Evolutionary conservation across 2,113 vertebrate species (phyloP), one percentile per base, ranked within the genome.

Genomic region (Protomyctophum bolini): DNA sequence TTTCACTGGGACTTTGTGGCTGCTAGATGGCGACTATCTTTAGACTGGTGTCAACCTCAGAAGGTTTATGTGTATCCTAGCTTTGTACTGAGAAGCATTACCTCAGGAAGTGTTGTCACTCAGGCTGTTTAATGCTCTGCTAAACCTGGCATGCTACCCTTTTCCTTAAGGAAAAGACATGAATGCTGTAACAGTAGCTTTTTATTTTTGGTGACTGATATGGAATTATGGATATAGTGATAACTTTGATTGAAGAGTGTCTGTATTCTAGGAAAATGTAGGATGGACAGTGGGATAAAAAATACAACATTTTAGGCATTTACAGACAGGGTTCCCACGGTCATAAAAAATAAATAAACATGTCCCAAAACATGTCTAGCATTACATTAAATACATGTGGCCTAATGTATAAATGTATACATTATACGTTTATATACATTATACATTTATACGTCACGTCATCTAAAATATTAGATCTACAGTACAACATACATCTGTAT

Each of bases 11-110:
- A 76, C 63, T 51, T 6, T 73, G 72, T 10, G 63, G 77, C 77
- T 66, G 75, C 77, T 66, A 56, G 56, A 69, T 9, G 6, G 33
- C 46, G 59, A 63, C 68, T 69, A 66, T 74, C 63, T 80, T 78
- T 59, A 75, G 76, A 10, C 7, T n/a, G 6, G 2, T 21, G 41
- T 47, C 33, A 45, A 73, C 29, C 58, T 58, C 8, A 7, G 68
- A 41, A 66, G 57, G 51, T 75, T 81, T 56, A 62, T 70, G 41
- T 69, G 57, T 54, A 63, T 62, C 33, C 67, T 72, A 41, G 66
- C 14, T 11, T 66, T 47, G 51, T 55, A 60, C 2, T 63, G 68
- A 65, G 33, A 64, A 72, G 68, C 76, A 58, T 80, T 58, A 72
- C 58, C 58, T 79, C 65, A 58, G 55, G 57, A 69, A 9, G 2